A percentile compares a stretch with the other conserved stretches of the same genome.
These are phyloP conservation scores for Chaetura pelagica DNA, from an alignment of 2,113 vertebrate genomes.

Conservation along the genomic window DNA sequence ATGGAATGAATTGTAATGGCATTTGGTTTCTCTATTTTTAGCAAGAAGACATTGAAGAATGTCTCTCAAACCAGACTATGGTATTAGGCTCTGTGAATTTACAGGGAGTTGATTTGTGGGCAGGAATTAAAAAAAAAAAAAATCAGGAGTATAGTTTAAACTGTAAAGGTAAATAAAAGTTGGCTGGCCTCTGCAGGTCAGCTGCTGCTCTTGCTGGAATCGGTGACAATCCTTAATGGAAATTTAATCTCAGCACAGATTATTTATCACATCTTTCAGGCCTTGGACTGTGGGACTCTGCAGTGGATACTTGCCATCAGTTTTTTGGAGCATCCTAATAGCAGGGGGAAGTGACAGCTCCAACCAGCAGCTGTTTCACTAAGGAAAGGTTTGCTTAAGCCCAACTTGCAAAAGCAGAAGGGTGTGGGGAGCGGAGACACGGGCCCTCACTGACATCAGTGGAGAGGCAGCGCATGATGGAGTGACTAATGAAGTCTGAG, in stretches of 20 bases:
- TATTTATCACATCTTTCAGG: background rate
- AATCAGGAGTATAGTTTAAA: background rate
- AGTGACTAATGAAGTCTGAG: constrained; percentile 58
- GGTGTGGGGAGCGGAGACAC: background rate
- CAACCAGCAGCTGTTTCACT: background rate
- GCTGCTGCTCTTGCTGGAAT: background rate
- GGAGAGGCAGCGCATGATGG: constrained; percentile 30
- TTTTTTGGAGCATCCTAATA: background rate
- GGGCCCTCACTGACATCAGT: background rate
- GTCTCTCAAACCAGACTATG: background rate
- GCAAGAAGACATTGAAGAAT: background rate
- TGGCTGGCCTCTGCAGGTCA: background rate
- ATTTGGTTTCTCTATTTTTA: background rate
- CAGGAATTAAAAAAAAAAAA: background rate
- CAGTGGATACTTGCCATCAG: background rate
- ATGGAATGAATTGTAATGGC: background rate
- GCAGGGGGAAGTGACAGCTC: background rate
- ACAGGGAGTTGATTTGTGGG: background rate
- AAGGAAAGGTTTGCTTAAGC: background rate
- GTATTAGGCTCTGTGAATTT: background rate
- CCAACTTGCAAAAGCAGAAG: constrained; percentile 54
- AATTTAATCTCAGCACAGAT: background rate
- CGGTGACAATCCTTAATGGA: background rate
- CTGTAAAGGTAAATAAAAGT: background rate
- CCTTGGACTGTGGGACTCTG: background rate